phyloP scores from a whole-genome alignment of 2,888 invertebrate species.

The Lasioglossum oenotherae region DNA sequence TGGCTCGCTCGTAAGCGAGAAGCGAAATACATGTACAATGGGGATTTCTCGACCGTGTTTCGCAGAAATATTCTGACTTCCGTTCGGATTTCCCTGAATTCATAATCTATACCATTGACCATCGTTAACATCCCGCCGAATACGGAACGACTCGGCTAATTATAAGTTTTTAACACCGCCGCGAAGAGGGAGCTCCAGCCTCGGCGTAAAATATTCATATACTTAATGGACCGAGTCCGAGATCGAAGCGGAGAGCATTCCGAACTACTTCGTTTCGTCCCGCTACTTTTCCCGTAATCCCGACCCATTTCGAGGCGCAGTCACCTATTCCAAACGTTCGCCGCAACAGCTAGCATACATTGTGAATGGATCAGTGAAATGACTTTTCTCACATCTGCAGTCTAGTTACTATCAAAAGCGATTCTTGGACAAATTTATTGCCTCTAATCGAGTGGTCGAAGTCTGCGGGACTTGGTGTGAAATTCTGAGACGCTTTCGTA shows the following conservation, averaged over 20 bases:
- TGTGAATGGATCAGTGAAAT: too few relatives aligned
- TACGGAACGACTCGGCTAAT: neutral
- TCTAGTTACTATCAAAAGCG: too few relatives aligned
- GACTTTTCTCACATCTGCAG: too few relatives aligned
- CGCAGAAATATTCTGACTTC: neutral
- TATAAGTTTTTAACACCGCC: neutral
- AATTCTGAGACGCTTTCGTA: too few relatives aligned
- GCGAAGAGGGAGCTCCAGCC: neutral
- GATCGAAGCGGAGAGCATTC: neutral
- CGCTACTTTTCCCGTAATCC: neutral
- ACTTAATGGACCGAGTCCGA: neutral
- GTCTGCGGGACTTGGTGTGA: too few relatives aligned
- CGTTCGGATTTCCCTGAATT: neutral
- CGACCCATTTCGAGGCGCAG: neutral
- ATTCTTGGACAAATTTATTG: too few relatives aligned
- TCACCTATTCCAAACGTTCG: neutral
- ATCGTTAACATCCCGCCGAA: neutral
- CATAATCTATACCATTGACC: too few relatives aligned
- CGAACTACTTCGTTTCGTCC: neutral
- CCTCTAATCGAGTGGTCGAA: too few relatives aligned
- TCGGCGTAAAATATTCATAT: neutral
- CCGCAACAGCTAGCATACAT: neutral
- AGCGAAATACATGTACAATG: neutral
- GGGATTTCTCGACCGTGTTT: neutral
- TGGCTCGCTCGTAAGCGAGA: neutral